phyloP scores from a whole-genome alignment of 2,888 invertebrate genomes.

The Rhorus exstirpatorius region DNA sequence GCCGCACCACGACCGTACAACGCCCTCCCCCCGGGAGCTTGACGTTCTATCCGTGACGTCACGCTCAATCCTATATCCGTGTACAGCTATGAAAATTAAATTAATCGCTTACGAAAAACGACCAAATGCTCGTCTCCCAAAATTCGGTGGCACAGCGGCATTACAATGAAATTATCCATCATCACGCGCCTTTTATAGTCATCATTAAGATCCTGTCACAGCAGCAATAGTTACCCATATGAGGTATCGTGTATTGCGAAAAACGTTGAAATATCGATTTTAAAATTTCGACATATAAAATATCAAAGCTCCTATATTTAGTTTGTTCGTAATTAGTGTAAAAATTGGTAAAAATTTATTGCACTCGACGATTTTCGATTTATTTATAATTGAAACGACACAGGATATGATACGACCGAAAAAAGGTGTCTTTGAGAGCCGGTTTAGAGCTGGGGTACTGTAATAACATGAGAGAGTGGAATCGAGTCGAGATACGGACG shows the following conservation, averaged over 20 bases:
- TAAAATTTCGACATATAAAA: too few species aligned
- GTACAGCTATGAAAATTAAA: conserved; percentile 58
- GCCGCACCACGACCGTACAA: conserved; percentile 16
- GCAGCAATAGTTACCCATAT: too few species aligned
- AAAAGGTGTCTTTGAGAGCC: conserved; percentile 2
- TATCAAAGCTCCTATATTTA: too few species aligned
- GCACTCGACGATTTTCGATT: background rate
- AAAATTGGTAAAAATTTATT: too few species aligned
- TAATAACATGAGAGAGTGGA: conserved; percentile 42
- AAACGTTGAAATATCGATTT: too few species aligned
- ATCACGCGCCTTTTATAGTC: too few species aligned
- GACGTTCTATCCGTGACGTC: conserved; percentile 49
- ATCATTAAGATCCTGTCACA: too few species aligned
- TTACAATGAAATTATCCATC: too few species aligned
- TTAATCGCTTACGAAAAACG: conserved; percentile 43
- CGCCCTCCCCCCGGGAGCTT: background rate
- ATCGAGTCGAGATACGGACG: conserved; percentile 6
- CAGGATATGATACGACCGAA: background rate
- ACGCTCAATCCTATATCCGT: conserved; percentile 30
- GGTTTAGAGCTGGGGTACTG: conserved; percentile 1
- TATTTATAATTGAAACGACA: background rate
- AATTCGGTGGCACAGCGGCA: too few species aligned
- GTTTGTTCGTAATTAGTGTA: too few species aligned
- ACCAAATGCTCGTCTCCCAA: background rate
- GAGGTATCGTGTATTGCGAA: too few species aligned